Evolutionary conservation across 2,113 vertebrate genomes (phyloP).

Genomic region (Picathartes gymnocephalus): DNA sequence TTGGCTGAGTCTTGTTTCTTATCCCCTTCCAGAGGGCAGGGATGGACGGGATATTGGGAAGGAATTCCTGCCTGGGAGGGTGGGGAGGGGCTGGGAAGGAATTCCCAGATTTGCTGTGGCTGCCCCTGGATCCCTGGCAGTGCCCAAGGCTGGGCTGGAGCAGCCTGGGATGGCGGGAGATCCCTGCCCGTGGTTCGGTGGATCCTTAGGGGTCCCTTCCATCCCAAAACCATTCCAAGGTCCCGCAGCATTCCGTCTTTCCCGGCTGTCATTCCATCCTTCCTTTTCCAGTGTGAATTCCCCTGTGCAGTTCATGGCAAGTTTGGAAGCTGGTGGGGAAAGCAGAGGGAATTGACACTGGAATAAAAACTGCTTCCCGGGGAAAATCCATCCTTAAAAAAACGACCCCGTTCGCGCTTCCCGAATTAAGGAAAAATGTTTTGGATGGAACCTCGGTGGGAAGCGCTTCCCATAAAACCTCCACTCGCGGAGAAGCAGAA

Average conservation of each 20-base stretch:
- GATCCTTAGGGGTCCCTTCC: too few relatives aligned
- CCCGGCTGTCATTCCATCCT: background rate
- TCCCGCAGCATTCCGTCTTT: background rate
- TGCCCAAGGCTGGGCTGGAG: background rate
- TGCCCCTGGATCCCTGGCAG: background rate
- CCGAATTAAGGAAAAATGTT: too few relatives aligned
- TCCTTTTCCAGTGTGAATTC: background rate
- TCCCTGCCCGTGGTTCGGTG: background rate
- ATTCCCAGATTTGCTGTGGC: background rate
- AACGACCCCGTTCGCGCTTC: too few relatives aligned
- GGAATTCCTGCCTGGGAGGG: background rate
- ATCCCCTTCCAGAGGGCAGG: background rate
- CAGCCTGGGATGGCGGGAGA: background rate
- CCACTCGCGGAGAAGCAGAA: too few relatives aligned
- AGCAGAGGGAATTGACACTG: background rate
- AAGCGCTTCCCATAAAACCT: too few relatives aligned
- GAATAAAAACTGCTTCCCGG: background rate
- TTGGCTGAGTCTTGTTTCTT: background rate
- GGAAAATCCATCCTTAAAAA: too few relatives aligned
- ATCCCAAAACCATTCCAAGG: background rate
- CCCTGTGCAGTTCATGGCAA: background rate
- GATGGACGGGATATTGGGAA: background rate
- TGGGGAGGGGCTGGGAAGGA: background rate
- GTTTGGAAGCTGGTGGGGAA: background rate
- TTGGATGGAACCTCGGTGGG: too few relatives aligned